A percentile compares a stretch with the other conserved stretches of the same genome.
These are phyloP conservation scores for Metaphire vulgaris DNA, from an alignment of 1,140 invertebrate species.

Conservation along the genomic window DNA sequence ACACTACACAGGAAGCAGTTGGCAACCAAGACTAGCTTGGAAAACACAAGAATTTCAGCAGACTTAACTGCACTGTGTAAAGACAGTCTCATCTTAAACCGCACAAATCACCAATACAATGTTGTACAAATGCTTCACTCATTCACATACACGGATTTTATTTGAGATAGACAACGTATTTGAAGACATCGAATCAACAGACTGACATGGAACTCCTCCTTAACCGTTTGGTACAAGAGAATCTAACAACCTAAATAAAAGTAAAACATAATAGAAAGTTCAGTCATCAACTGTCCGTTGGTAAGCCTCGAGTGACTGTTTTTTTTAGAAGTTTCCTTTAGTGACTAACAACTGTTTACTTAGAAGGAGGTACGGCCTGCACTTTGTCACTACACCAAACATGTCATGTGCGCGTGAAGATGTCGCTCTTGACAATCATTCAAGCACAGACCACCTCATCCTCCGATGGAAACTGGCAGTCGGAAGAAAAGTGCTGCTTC, in stretches of 20 bases:
- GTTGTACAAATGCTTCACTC: not conserved
- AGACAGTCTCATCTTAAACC: not conserved
- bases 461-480: not conserved
- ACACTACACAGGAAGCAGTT: no score
- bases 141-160: not conserved
- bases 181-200: not conserved
- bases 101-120: not conserved
- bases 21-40: no score
- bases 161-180: no score
- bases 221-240: not conserved
- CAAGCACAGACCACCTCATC: not conserved
- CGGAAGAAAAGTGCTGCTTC: not conserved
- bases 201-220: not conserved
- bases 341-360: not conserved
- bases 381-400: constrained; percentile 1
- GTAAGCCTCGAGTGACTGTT: not conserved
- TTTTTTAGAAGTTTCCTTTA: not conserved
- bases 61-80: not conserved
- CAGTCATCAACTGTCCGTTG: not conserved
- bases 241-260: not conserved
- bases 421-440: not conserved
- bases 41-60: not conserved
- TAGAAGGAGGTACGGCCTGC: not conserved
- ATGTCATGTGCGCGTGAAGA: not conserved
- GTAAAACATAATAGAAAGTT: not conserved